Evolutionary conservation across 2,888 invertebrate genomes (phyloP), one percentile per base, ranked within the genome.

Genomic region (Phaedon cochleariae): DNA sequence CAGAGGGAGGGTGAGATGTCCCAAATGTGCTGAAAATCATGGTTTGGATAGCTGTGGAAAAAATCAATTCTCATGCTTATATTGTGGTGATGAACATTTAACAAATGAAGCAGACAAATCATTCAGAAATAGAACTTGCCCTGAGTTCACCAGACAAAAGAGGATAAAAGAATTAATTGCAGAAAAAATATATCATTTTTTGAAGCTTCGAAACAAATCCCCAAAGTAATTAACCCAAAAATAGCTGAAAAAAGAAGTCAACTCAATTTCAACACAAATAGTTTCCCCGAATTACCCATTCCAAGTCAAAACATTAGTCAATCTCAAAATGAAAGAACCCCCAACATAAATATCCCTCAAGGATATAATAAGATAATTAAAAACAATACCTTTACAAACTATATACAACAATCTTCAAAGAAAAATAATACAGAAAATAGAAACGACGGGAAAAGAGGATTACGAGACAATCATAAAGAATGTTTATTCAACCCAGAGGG

Each of bases 21-120:
- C 54, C 0, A 52, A 37, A 54, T 54, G 54, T 18, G n/a, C 37
- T n/a, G 54, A 37, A 37, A 21, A 54, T 9, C 54, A 54, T 37
- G 54, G 9, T 2, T 1, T 20, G 17, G 37, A 54, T 20, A 37
- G 10, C 12, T 54, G 18, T 18, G n/a, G 18, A 17, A 18, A 18
- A 54, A 34, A 2, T 7, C 10, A 34, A 10, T 1, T 54, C 3
- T 18, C 34, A 12, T 52, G 34, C n/a, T 18, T 53, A 15, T 20
- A 34, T 34, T 53, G 31, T 21, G 37, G 29, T 5, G 37, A 21
- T 17, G 18, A 18, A 1, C 54, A 54, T 20, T 7, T 54, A 1
- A 37, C 34, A 20, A 54, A 37, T 37, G 37, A 54, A 20, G 12
- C 18, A n/a, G 37, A 54, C n/a, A 37, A 34, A 18, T 54, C 54